Evolutionary conservation across 1,140 invertebrate genomes (phyloP), one percentile per base, ranked within the genome.

Genomic region (Tribolium madens): DNA sequence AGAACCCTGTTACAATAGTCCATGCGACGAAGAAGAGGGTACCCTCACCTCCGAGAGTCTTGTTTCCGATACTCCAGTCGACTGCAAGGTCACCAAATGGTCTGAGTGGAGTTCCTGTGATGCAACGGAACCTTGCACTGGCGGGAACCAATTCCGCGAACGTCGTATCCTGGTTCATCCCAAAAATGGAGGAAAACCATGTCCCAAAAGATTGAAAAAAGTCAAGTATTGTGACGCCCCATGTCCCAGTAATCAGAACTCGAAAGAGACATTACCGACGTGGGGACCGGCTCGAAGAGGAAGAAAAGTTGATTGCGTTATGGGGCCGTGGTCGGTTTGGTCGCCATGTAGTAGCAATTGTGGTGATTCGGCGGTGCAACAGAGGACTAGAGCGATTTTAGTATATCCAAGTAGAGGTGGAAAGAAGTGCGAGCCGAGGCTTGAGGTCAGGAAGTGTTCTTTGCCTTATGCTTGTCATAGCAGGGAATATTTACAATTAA

Each of bases 131-230:
- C 17, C 36, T 17, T 50, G 47, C 18, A 71, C 17, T 13, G 7
- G 13, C 3, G 21, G 57, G 9, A 31, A 33, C 12, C 21, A 33
- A 33, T 13, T 33, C 6, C 21, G 14, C 6, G 26, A 64, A 6
- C 57, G 57, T 1, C 12, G n/a, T 3, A 64, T 64, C 5, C n/a
- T 33, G 3, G 12, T 33, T 17, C 84, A 89, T 3, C 87, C 91
- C 0, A 86, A 88, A 75, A 93, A 93, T 80, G 92, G 91, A 0
- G 93, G 93, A 6, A 90, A 89, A 78, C 85, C 83, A 2, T 95
- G 94, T 83, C 92, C 92, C 1, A 88, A 86, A 75, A 90, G 89
- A 79, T 76, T 91, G 47, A 78, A 87, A 0, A 85, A 86, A 46
- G 87, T 82, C 78, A 87, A 84, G 80, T 87, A 86, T 64, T 90